phyloP scores from a whole-genome alignment of 2,888 invertebrate genomes.

The Amblyjoppa fuscipennis region DNA sequence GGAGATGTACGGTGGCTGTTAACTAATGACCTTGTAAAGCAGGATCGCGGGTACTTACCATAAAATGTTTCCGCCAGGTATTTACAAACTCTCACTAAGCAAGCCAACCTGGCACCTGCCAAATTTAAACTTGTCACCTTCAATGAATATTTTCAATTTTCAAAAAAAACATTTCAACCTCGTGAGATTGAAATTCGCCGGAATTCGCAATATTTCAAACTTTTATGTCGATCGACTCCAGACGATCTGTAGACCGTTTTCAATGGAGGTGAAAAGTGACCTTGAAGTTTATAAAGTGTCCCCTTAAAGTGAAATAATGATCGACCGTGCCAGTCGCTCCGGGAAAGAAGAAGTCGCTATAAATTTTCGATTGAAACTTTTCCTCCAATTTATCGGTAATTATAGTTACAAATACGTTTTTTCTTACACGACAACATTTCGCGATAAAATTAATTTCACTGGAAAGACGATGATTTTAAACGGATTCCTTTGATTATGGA shows the following conservation, averaged over 20 bases:
- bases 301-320: background rate
- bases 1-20: too few species aligned
- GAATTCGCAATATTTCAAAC: too few species aligned
- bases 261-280: background rate
- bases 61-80: too few species aligned
- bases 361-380: background rate
- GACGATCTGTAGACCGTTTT: background rate
- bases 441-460: background rate
- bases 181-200: too few species aligned
- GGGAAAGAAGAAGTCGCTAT: background rate
- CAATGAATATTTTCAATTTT: background rate
- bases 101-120: too few species aligned
- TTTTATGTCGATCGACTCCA: background rate
- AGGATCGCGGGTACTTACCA: too few species aligned
- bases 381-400: background rate
- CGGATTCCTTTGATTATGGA: background rate
- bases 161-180: background rate
- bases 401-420: background rate
- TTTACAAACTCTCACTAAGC: too few species aligned
- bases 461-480: background rate
- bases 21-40: too few species aligned
- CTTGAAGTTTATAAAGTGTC: background rate
- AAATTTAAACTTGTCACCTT: background rate
- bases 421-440: background rate
- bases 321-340: too few species aligned